phyloP scores from a whole-genome alignment of 2,888 invertebrate genomes.

The Trissolcus japonicus region DNA sequence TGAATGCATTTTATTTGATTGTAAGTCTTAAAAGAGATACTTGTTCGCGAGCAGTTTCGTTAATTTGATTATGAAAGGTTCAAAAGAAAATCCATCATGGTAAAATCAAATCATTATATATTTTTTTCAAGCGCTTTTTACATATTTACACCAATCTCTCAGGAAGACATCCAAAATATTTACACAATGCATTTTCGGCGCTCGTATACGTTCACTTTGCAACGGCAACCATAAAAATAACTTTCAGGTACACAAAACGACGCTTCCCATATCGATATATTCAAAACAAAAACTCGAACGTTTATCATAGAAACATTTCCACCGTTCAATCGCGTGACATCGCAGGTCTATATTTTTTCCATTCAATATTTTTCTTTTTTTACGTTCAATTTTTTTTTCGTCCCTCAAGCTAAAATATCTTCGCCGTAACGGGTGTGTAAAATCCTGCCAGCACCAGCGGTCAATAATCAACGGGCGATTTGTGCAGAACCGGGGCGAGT shows the following conservation, averaged over 20 bases:
- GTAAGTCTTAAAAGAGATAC: too few species aligned
- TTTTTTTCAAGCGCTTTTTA: constrained; percentile 39
- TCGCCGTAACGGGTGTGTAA: too few species aligned
- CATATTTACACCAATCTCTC: constrained; percentile 46
- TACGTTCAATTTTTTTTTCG: neutral
- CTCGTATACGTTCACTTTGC: constrained; percentile 28
- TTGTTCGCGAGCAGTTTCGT: neutral
- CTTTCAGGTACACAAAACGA: constrained; percentile 47
- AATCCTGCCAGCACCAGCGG: too few species aligned
- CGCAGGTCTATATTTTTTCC: neutral
- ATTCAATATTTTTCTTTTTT: neutral
- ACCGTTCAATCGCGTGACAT: constrained; percentile 11
- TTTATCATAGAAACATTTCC: constrained; percentile 32
- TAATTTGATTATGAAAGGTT: neutral
- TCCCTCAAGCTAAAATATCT: too few species aligned
- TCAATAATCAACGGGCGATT: too few species aligned
- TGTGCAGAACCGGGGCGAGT: too few species aligned
- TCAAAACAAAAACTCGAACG: constrained; percentile 22
- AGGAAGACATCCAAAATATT: constrained; percentile 50
- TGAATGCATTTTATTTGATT: too few species aligned
- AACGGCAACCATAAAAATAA: constrained; percentile 45
- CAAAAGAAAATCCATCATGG: neutral
- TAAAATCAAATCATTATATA: constrained; percentile 48
- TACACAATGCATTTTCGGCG: constrained; percentile 37
- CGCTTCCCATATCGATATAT: constrained; percentile 20